Conservation (phyloP, 2,113 vertebrate species). For the Syrmaticus mikado region DNA sequence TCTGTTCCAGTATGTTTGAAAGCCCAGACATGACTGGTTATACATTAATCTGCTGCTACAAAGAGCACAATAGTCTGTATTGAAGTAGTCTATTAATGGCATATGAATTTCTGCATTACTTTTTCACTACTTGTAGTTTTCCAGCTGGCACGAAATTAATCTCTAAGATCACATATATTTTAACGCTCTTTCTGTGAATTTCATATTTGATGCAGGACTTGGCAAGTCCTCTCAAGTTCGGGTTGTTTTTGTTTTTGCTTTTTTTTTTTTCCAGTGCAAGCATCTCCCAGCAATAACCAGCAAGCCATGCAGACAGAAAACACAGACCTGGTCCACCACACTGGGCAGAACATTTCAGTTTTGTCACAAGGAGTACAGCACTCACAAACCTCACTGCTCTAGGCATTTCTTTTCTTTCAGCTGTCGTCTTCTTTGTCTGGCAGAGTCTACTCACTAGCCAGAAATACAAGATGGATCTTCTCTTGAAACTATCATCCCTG, state of each 20-base stretch:
- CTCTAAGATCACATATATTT: conserved; percentile 75
- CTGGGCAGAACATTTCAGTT: not conserved
- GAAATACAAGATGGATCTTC: not conserved
- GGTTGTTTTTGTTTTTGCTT: too few relatives aligned
- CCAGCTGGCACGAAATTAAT: conserved; percentile 78
- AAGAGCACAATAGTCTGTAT: conserved; percentile 81
- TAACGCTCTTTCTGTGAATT: conserved; percentile 36
- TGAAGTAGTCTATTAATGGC: conserved; percentile 68
- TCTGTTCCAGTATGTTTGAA: conserved; percentile 79
- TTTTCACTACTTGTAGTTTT: conserved; percentile 75
- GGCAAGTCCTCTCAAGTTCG: conserved; percentile 21
- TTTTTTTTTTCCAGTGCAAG: not conserved
- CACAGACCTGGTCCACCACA: rapidly evolving
- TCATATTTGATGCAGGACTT: conserved; percentile 15
- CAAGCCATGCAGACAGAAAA: not conserved
- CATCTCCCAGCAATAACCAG: not conserved
- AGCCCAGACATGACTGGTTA: conserved; percentile 76
- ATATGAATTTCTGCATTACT: conserved; percentile 63
- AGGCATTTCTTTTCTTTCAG: not conserved
- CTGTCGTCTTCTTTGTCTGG: not conserved
- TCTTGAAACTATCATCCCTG: not conserved
- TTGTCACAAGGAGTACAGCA: not conserved
- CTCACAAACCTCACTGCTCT: not conserved
- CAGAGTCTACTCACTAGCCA: not conserved
- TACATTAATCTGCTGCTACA: conserved; percentile 81